A percentile compares a stretch with the other conserved stretches of the same genome.
Evolutionary conservation across 1,140 invertebrate species (phyloP).

Genomic region (Patella vulgata): DNA sequence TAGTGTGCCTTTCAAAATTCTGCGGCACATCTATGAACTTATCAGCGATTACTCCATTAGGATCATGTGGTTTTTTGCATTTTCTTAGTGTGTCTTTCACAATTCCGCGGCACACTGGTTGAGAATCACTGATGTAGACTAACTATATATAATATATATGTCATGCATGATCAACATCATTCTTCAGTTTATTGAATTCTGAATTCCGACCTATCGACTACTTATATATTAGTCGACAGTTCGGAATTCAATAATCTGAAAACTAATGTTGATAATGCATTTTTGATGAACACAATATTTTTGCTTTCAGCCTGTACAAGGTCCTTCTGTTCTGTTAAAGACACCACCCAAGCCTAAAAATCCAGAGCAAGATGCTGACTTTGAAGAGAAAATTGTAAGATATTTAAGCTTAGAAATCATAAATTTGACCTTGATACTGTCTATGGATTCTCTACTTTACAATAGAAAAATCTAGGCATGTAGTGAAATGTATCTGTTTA

Average conservation of each 20-base stretch:
- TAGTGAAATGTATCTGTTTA: not conserved
- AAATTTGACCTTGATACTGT: conserved; percentile 4
- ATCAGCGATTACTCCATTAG: too few species aligned
- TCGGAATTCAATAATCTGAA: not conserved
- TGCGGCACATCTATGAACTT: too few species aligned
- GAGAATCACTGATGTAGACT: too few species aligned
- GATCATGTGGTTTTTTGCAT: too few species aligned
- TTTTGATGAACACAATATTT: not conserved
- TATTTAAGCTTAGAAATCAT: not conserved
- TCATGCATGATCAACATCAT: too few species aligned
- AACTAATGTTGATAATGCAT: conserved; percentile 1
- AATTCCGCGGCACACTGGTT: too few species aligned
- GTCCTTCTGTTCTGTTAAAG: conserved; percentile 52
- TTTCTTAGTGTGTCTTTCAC: too few species aligned
- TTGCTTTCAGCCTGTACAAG: conserved; percentile 31
- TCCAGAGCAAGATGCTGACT: conserved; percentile 47
- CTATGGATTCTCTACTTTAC: not conserved
- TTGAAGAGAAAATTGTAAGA: conserved; percentile 60
- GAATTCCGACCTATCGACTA: too few species aligned
- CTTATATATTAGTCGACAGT: not conserved
- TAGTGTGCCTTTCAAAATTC: too few species aligned
- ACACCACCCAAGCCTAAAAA: conserved; percentile 53
- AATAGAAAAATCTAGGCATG: conserved; percentile 2
- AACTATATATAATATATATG: too few species aligned
- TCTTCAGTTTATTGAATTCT: too few species aligned